Base-by-base conservation (phyloP, 2,797 vertebrate genomes). In the Champsocephalus esox region DNA sequence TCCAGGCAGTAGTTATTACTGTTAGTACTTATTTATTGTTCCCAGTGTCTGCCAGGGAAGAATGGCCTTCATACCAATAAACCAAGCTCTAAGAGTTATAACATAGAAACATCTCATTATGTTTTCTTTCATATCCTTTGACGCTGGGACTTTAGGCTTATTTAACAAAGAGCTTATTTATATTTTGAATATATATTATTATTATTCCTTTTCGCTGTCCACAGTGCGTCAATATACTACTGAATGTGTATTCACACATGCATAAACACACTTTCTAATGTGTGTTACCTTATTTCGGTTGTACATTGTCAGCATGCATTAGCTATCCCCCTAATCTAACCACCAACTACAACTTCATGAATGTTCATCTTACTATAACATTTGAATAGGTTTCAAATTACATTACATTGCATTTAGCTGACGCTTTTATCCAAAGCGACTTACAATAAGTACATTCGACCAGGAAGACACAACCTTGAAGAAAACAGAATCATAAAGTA, bases 11-110 rank as follows among this genome's bases (percentile, higher is more conserved):
- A n/a, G 16, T 66, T 59, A 38, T 38, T 72, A 4, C 55, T 8
- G 24, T 16, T 43, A 50, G 38, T 7, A 45, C 3, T n/a, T 63
- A 58, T 79, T 68, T 79, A 69, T 73, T 64, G 49, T 79, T 58
- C 52, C 41, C n/a, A 43, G n/a, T 21, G 19, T 68, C 46, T 51
- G 38, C 63, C 8, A 12, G 59, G 6, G 57, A 61, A 48, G 56
- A 61, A 28, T 3, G 5, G 45, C 46, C 64, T 51, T 52, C 63
- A 45, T 16, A 34, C 46, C 45, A 73, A 64, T 54, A 73, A 79
- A 73, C 59, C 3, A 16, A 64, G 51, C 32, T 46, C 38, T 12
- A 3, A 8, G 12, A 70, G 12, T 38, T 34, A 17, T 4, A 56
- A 45, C 63, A 46, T 12, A 52, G 5, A 9, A 12, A 10, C 55